Evolutionary conservation across 2,113 vertebrate species (phyloP).

Genomic region (Cephalopholis sonnerati): DNA sequence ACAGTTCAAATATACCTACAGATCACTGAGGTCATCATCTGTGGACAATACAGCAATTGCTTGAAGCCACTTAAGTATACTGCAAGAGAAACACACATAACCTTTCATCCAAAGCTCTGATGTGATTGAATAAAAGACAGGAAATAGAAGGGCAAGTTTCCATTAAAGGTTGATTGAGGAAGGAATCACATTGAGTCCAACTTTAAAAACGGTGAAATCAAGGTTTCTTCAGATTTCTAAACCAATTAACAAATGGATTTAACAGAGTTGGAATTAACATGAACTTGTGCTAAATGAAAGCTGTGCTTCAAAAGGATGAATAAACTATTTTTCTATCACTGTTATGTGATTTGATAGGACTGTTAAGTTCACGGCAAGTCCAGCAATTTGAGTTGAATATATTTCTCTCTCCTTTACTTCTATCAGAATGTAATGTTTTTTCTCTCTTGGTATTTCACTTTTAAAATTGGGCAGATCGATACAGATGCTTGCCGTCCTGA

Average conservation of each 20-base stretch:
- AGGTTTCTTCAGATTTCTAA: constrained; percentile 3
- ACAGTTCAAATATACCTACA: constrained; percentile 1
- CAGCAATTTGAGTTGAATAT: not conserved
- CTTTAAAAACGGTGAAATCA: not conserved
- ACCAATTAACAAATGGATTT: constrained; percentile 8
- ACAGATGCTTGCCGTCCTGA: not conserved
- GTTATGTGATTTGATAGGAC: constrained; percentile 6
- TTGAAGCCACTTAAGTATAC: not conserved
- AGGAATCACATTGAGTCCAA: not conserved
- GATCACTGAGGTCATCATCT: constrained; percentile 7
- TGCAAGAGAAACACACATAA: not conserved
- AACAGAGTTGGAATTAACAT: not conserved
- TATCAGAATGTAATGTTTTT: constrained; percentile 6
- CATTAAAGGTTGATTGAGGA: constrained; percentile 19
- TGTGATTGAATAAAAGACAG: constrained; percentile 19
- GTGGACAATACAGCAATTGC: not conserved
- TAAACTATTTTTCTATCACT: not conserved
- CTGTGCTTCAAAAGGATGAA: constrained; percentile 1
- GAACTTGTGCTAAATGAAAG: not conserved
- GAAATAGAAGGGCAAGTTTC: constrained; percentile 5
- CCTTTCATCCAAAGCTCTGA: constrained; percentile 29
- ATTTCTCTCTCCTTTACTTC: not conserved
- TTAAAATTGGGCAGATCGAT: not conserved
- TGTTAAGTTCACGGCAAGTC: constrained; percentile 5
- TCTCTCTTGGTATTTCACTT: not conserved